Base-by-base conservation (phyloP, 1,140 invertebrate species). In the Drosophila arawakana region DNA sequence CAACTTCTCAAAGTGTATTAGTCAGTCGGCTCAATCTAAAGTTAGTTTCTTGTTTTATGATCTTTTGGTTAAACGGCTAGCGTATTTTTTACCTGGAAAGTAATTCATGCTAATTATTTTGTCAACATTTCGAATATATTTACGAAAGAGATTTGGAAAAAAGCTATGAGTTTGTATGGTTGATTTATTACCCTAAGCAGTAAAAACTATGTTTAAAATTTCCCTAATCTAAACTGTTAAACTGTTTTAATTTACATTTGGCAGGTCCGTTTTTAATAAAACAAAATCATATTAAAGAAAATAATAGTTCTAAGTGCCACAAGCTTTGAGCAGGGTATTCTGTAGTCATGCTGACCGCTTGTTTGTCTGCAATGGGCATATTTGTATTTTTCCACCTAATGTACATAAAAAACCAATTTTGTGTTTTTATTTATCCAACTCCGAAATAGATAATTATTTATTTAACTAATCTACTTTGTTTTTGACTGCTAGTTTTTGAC, bases 41-140 rank as follows among this genome's bases (percentile, higher is more conserved):
- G 25, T 3, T 35, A 46, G 35, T 44, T 55, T 39, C 30, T 52
- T 15, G 21, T 35, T 54, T 54, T 52, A 41, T 15, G 47, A 41
- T 39, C 34, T 59, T 44, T 59, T 49, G 9, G 55, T 52, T 44
- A 67, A 58, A 63, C 44, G 61, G 46, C 69, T 34, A 65, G 55
- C 34, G 55, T 73, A 57, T 35, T 70, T 69, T 61, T 74, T 62
- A 61, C 43, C 58, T 54, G 43, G 35, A 70, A 63, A 70, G 72
- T 74, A 74, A 74, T 70, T 61, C 66, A 49, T 75, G 78, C 78
- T 83, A 83, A 83, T 83, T 75, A 60, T 78, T 75, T 76, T 80
- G 78, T 78, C 78, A 83, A 81, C 71, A 80, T 78, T 68, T 66
- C 43, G 54, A 61, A 72, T 61, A 59, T 61, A 70, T 57, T 63